Base-by-base conservation (phyloP, 2,113 vertebrate genomes). In the Meleagris gallopavo region DNA sequence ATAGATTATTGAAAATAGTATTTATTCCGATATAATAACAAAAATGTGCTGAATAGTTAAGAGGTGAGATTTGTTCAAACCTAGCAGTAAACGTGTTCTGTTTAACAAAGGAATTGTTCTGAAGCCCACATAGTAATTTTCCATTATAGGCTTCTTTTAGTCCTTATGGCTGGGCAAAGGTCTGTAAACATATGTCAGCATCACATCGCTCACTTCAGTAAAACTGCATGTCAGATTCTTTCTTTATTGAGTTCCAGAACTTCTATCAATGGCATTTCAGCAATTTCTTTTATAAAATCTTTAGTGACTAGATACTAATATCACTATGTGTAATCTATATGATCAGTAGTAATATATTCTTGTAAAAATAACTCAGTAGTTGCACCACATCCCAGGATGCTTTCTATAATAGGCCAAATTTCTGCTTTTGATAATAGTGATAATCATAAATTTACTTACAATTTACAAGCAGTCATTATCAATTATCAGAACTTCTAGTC, bases 1-100 rank as follows among this genome's bases (percentile, higher is more conserved):
- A 9, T 9, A 57, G 3, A 6, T 19, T 58, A 41, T 0, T 45
- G 4, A n/a, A 80, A 85, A 32, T 1, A n/a, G 2, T 2, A 2
- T n/a, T 55, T 81, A 20, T 93, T 75, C 69, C 43, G 9, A 32
- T 41, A 15, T 14, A 60, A 48, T 64, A 46, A 54, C 8, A 70
- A 36, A 57, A 36, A 58, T 4, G 3, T 25, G 2, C 64, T 74
- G 29, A 46, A 74, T 22, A 79, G 17, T 7, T 9, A 65, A 41
- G 12, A 74, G 6, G 36, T 50, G 7, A 65, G 14, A 36, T 27
- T 13, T 29, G 55, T 61, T 32, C 7, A 6, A 27, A 32, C n/a
- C 9, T 27, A 41, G 16, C 24, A 36, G 10, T 36, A 52, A 71
- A 67, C 73, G 8, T 3, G 4, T 14, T 48, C 61, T 83, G 29